Conservation (phyloP, 1,140 invertebrate species). For the Trialeurodes vaporariorum region DNA sequence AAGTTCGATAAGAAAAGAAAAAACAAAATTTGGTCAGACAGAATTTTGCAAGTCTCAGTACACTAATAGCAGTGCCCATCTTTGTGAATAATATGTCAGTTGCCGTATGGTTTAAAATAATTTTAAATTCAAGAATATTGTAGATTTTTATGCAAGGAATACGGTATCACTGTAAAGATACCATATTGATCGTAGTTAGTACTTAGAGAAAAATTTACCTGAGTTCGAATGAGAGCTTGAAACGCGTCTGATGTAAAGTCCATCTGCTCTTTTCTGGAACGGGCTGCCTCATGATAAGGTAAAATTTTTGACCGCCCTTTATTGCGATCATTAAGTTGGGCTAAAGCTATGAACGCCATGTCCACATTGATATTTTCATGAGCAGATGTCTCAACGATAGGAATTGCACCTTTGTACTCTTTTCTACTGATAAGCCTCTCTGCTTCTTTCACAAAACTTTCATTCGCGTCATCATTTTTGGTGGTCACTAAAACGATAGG, state of each 20-base stretch:
- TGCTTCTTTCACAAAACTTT: conserved; percentile 76
- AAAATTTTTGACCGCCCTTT: conserved; percentile 56
- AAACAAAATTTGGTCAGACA: too few relatives aligned
- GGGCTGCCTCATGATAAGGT: conserved; percentile 75
- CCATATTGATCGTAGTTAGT: too few relatives aligned
- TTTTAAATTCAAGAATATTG: too few relatives aligned
- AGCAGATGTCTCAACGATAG: conserved; percentile 86
- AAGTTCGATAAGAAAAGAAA: too few relatives aligned
- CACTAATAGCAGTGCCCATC: too few relatives aligned
- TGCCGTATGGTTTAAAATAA: too few relatives aligned
- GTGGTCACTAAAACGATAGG: conserved; percentile 90
- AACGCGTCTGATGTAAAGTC: conserved; percentile 81
- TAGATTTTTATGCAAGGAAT: too few relatives aligned
- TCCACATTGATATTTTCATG: conserved; percentile 97
- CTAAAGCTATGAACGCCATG: conserved; percentile 79
- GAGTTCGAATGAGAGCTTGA: conserved; percentile 67
- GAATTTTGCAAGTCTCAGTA: too few relatives aligned
- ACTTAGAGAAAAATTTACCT: too few relatives aligned
- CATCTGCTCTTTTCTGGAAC: conserved; percentile 72
- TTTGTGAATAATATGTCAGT: too few relatives aligned
- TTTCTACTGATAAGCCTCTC: conserved; percentile 79
- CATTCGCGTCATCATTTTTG: conserved; percentile 90
- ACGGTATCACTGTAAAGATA: too few relatives aligned
- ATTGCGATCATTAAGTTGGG: conserved; percentile 78
- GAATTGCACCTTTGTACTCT: conserved; percentile 80